Conservation (phyloP, 1,140 invertebrate species). For the Aricia agestis region DNA sequence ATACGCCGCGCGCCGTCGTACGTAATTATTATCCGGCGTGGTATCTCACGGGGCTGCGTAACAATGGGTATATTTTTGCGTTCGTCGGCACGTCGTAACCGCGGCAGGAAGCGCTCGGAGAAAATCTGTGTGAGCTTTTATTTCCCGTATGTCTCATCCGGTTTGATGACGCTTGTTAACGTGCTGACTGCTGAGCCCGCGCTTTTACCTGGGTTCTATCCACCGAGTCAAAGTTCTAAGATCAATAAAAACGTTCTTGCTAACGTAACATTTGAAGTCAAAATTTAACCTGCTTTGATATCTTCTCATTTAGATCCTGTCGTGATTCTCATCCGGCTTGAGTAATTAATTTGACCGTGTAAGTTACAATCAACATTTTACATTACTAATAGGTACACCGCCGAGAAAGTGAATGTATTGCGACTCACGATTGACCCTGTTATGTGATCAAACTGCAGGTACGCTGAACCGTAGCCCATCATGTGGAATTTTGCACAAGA, state of each 20-base stretch:
- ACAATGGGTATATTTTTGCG: slow-evolving; percentile 40
- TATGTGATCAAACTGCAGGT: slow-evolving; percentile 30
- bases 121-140: slow-evolving; percentile 36
- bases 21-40: slow-evolving; percentile 2
- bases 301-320: neutral
- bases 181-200: neutral
- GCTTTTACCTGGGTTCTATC: neutral
- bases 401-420: slow-evolving; percentile 54
- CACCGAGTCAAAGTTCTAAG: neutral
- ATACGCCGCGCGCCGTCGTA: neutral
- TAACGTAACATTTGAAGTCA: too few species aligned
- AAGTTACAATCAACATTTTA: slow-evolving; percentile 12
- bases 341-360: slow-evolving; percentile 15
- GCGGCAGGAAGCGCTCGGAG: slow-evolving; percentile 49
- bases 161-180: slow-evolving; percentile 35
- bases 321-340: slow-evolving; percentile 26
- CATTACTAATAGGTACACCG: slow-evolving; percentile 24
- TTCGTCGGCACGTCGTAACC: slow-evolving; percentile 49
- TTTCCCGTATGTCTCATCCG: slow-evolving; percentile 32
- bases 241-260: too few species aligned
- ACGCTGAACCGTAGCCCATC: slow-evolving; percentile 13
- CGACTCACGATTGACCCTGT: slow-evolving; percentile 43
- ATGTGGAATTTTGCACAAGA: neutral
- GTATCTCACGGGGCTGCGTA: slow-evolving; percentile 26
- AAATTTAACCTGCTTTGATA: too few species aligned